Evolutionary conservation across 2,888 invertebrate genomes (phyloP).

Genomic region (Microctonus brassicae): DNA sequence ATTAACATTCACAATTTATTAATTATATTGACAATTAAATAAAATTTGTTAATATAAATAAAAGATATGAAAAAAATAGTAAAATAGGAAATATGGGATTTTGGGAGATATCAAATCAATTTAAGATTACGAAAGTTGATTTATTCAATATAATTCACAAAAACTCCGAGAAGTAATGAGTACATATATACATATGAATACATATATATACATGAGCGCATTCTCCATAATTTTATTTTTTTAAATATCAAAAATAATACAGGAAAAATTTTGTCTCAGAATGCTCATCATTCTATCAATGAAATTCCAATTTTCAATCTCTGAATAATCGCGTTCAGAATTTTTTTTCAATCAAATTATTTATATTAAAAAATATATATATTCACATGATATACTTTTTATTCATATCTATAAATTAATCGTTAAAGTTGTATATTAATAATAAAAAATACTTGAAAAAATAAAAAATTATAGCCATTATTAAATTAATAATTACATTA

Average conservation of each 20-base stretch:
- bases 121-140: constrained; percentile 58
- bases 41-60: not conserved
- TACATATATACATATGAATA: too few species aligned
- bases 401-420: not conserved
- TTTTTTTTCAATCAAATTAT: too few species aligned
- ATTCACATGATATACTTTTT: not conserved
- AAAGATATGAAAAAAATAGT: constrained; percentile 12
- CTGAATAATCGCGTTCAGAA: too few species aligned
- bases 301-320: too few species aligned
- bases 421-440: too few species aligned
- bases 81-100: constrained; percentile 44
- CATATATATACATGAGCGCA: constrained; percentile 2
- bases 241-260: constrained; percentile 1
- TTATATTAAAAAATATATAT: constrained; percentile 14
- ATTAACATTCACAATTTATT: not conserved
- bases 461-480: too few species aligned
- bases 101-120: constrained; percentile 60
- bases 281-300: constrained; percentile 49
- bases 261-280: constrained; percentile 38
- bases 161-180: constrained; percentile 42
- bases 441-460: too few species aligned
- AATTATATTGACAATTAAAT: not conserved
- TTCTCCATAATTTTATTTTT: not conserved
- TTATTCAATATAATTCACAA: constrained; percentile 64
- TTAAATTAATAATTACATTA: constrained; percentile 1